Conservation (phyloP, 2,797 vertebrate species). For the Pempheris klunzingeri region DNA sequence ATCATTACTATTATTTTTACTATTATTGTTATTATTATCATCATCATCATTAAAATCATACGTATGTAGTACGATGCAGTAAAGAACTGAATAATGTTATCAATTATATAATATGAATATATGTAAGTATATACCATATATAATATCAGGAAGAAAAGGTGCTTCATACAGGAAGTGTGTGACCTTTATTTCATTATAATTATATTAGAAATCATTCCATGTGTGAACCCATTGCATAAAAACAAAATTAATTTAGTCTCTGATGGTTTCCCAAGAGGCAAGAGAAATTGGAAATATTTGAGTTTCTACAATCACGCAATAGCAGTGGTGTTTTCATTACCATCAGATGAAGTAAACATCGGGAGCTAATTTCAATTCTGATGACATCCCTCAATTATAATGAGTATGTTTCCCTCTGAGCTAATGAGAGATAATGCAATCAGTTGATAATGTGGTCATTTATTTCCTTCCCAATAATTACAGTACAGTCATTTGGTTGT, state of each 20-base stretch:
- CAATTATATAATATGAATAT: background rate
- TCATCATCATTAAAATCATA: too few species aligned
- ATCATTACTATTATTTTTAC: too few species aligned
- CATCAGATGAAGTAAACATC: slow-evolving; percentile 53
- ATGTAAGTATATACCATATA: background rate
- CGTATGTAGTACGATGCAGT: too few species aligned
- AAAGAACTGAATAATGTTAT: too few species aligned
- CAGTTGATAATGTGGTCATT: slow-evolving; percentile 59
- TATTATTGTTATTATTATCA: too few species aligned
- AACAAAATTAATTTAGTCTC: slow-evolving; percentile 20
- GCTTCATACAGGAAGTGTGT: background rate
- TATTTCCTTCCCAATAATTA: slow-evolving; percentile 50
- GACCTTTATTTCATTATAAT: slow-evolving; percentile 4
- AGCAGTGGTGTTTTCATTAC: slow-evolving; percentile 52
- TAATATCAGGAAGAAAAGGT: background rate
- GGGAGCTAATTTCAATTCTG: slow-evolving; percentile 64
- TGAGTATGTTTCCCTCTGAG: slow-evolving; percentile 45
- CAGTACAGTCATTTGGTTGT: slow-evolving; percentile 39
- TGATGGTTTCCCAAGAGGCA: slow-evolving; percentile 30
- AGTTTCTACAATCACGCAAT: slow-evolving; percentile 30
- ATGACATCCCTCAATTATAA: slow-evolving; percentile 62
- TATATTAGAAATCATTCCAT: slow-evolving; percentile 2
- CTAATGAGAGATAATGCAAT: slow-evolving; percentile 64
- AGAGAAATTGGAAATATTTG: slow-evolving; percentile 44
- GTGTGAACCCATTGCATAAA: slow-evolving; percentile 7